Evolutionary conservation across 2,888 invertebrate genomes (phyloP).

Genomic region (Leptinotarsa haldemani): DNA sequence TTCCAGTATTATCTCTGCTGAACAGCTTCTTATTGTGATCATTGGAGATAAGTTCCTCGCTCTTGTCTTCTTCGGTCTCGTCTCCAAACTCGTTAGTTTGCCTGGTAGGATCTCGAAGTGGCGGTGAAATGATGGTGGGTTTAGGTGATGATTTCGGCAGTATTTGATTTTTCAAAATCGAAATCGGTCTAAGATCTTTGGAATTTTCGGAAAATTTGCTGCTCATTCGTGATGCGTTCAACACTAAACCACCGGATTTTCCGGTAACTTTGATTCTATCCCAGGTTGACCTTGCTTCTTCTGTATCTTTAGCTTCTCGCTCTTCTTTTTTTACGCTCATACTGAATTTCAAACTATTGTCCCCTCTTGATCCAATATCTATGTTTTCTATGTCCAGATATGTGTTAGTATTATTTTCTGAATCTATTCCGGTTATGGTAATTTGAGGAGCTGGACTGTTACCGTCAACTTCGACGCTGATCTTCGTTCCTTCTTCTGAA

Average conservation of each 20-base stretch:
- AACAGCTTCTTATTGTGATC: constrained; percentile 59
- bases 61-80: constrained; percentile 53
- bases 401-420: constrained; percentile 32
- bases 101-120: constrained; percentile 46
- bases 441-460: constrained; percentile 34
- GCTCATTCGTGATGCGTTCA: constrained; percentile 32
- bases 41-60: constrained; percentile 53
- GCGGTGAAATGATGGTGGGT: constrained; percentile 42
- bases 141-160: constrained; percentile 16
- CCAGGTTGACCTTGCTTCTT: constrained; percentile 38
- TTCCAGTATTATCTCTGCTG: constrained; percentile 66
- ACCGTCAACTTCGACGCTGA: constrained; percentile 38
- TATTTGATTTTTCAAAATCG: constrained; percentile 28
- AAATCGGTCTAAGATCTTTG: constrained; percentile 31
- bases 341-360: constrained; percentile 47
- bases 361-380: constrained; percentile 44
- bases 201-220: constrained; percentile 41
- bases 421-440: constrained; percentile 34
- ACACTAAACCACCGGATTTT: constrained; percentile 32
- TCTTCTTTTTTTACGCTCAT: constrained; percentile 41
- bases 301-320: constrained; percentile 36
- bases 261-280: constrained; percentile 41
- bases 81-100: constrained; percentile 51
- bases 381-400: constrained; percentile 50
- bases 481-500: constrained; percentile 34